A percentile compares a stretch with the other conserved stretches of the same genome.
Conservation (phyloP, 2,113 vertebrate species). For the Mesocricetus auratus region DNA sequence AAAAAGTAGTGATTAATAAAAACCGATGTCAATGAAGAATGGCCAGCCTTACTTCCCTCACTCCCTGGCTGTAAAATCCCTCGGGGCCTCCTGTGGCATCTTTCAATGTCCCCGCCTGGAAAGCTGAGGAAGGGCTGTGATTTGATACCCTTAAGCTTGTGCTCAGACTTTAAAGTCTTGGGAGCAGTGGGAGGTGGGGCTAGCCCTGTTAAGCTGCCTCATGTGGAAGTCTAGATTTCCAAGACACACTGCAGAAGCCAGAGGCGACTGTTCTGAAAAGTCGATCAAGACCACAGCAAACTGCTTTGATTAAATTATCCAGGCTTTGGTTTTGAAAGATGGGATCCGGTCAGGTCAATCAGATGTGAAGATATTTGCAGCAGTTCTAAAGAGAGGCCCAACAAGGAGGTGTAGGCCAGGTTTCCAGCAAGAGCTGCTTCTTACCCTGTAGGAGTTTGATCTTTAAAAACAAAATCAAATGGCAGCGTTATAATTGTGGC, state of each 20-base stretch:
- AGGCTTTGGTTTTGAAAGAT: slow-evolving; percentile 56
- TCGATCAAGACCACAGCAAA: slow-evolving; percentile 36
- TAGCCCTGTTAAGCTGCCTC: background rate
- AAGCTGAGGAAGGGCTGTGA: background rate
- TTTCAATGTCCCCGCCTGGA: background rate
- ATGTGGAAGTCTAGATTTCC: background rate
- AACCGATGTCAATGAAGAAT: background rate
- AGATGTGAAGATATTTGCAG: background rate
- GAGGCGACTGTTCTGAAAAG: slow-evolving; percentile 20
- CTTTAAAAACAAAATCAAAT: background rate
- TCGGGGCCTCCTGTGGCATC: background rate
- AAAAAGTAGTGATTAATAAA: background rate
- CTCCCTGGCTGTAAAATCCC: background rate
- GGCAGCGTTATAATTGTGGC: background rate
- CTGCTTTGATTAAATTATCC: slow-evolving; percentile 33
- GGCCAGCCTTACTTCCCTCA: background rate
- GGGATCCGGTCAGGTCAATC: background rate
- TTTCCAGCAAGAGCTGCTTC: background rate
- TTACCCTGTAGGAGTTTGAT: slow-evolving; percentile 9
- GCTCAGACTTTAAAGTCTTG: slow-evolving; percentile 31
- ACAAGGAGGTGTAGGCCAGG: background rate
- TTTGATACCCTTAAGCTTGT: background rate
- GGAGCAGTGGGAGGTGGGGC: background rate
- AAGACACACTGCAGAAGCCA: background rate
- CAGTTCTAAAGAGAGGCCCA: background rate